Evolutionary conservation across 2,888 invertebrate species (phyloP), one percentile per base, ranked within the genome.

Genomic region (Arenicola marina): DNA sequence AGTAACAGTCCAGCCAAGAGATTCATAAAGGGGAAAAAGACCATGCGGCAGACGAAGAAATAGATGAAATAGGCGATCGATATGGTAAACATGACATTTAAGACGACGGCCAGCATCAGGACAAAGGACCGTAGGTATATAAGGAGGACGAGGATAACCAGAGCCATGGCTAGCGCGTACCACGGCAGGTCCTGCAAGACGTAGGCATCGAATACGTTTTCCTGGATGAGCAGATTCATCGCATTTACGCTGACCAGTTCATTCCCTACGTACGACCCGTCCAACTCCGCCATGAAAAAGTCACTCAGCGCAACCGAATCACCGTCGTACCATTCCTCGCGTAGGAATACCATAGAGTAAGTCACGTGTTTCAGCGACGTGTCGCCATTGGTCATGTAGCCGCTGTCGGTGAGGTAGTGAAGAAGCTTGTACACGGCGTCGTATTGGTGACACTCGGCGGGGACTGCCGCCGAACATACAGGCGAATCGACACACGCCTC

Each of bases 11-110:
- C 88, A 53, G 94, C 92, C 81, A 98, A 86, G 78, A 98, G 87
- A 87, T 98, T 98, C 92, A 98, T 95, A 84, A 96, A 98, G 7
- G 98, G 98, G 84, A 98, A 98, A 84, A 95, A 96, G 55, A 87
- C 86, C 73, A 97, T 89, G 78, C 90, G 75, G 81, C 93, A 91
- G 70, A 95, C 89, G 78, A 92, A 87, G 54, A 90, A 89, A 84
- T 97, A 97, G 78, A 94, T 85, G 84, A 94, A 95, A 86, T 95
- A 96, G 60, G 95, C 91, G 78, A 93, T 88, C 68, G 91, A 92
- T 74, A 96, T 85, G 63, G 95, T 93, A 84, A 92, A 92, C 76
- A 90, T 85, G 75, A 96, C 91, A 63, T 92, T 90, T 71, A 89
- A 85, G 81, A 94, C 89, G 68, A 94, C 90, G 86, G 93, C 89